Evolutionary conservation across 1,140 invertebrate species (phyloP).

Genomic region (Danaus melanippus): DNA sequence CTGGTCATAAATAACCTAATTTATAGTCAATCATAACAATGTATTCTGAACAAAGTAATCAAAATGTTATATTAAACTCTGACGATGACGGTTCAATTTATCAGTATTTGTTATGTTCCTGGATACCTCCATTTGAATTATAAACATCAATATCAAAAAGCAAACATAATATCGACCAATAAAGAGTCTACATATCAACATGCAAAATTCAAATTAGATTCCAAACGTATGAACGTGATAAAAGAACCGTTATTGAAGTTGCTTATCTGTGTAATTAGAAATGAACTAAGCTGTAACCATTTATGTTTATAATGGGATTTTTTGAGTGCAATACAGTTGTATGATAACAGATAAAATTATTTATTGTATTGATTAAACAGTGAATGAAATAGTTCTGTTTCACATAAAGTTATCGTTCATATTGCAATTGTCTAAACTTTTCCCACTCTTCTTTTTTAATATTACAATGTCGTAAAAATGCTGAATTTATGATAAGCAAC

Average conservation of each 20-base stretch:
- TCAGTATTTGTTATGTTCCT: constrained; percentile 29
- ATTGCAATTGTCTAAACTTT: too few relatives aligned
- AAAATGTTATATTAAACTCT: constrained; percentile 15
- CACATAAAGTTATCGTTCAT: neutral
- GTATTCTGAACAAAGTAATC: constrained; percentile 2
- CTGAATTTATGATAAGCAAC: too few relatives aligned
- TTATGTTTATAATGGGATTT: constrained; percentile 64
- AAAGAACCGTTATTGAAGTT: constrained; percentile 65
- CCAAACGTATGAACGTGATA: constrained; percentile 67
- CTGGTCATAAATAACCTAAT: constrained; percentile 3
- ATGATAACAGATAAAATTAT: constrained; percentile 41
- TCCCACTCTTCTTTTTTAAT: neutral
- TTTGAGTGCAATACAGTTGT: constrained; percentile 51
- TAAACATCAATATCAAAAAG: constrained; percentile 64
- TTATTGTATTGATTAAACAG: constrained; percentile 17
- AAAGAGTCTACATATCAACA: constrained; percentile 68
- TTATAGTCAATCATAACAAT: constrained; percentile 6
- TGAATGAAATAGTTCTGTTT: constrained; percentile 5
- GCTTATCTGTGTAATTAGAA: constrained; percentile 70
- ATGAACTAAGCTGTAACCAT: constrained; percentile 68
- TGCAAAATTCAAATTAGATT: constrained; percentile 72
- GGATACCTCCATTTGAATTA: constrained; percentile 45
- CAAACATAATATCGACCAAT: constrained; percentile 70
- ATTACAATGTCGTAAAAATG: neutral
- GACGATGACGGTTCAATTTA: constrained; percentile 30